A percentile compares a stretch with the other conserved stretches of the same genome.
phyloP scores from a whole-genome alignment of 2,888 invertebrate species.

The Tyria jacobaeae region DNA sequence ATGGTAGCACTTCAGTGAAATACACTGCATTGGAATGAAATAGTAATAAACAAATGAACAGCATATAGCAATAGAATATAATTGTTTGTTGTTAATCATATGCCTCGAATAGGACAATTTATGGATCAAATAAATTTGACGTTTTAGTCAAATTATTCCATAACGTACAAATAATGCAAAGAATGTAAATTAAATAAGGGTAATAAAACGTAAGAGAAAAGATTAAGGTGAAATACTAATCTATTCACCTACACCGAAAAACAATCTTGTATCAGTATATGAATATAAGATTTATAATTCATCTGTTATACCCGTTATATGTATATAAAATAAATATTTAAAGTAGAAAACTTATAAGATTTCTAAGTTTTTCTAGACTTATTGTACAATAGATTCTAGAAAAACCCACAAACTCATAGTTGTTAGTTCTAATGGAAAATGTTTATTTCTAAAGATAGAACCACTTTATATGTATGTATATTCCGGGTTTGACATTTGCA shows the following conservation, averaged over 20 bases:
- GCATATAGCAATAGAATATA: not conserved
- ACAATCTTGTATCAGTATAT: conserved; percentile 63
- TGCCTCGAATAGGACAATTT: not conserved
- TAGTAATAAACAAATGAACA: conserved; percentile 28
- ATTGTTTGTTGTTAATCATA: not conserved
- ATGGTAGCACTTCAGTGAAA: conserved; percentile 15
- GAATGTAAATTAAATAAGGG: not conserved
- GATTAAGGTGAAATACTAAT: conserved; percentile 49
- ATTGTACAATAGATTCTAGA: too few relatives aligned
- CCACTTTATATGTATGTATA: too few relatives aligned
- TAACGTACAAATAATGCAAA: conserved; percentile 1
- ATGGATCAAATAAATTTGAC: not conserved
- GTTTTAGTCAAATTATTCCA: not conserved
- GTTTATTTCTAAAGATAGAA: not conserved
- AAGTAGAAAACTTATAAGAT: too few relatives aligned
- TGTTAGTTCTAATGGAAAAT: not conserved
- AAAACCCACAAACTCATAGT: not conserved
- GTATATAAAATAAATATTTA: too few relatives aligned
- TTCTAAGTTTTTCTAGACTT: too few relatives aligned
- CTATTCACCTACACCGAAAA: conserved; percentile 65
- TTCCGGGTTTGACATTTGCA: conserved; percentile 18
- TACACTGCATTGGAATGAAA: conserved; percentile 25
- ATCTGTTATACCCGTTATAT: conserved; percentile 38
- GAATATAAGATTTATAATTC: conserved; percentile 57
- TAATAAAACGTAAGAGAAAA: conserved; percentile 11